Evolutionary conservation across 2,797 vertebrate species (phyloP), one percentile per base, ranked within the genome.

Genomic region (Amazonetta brasiliensis): DNA sequence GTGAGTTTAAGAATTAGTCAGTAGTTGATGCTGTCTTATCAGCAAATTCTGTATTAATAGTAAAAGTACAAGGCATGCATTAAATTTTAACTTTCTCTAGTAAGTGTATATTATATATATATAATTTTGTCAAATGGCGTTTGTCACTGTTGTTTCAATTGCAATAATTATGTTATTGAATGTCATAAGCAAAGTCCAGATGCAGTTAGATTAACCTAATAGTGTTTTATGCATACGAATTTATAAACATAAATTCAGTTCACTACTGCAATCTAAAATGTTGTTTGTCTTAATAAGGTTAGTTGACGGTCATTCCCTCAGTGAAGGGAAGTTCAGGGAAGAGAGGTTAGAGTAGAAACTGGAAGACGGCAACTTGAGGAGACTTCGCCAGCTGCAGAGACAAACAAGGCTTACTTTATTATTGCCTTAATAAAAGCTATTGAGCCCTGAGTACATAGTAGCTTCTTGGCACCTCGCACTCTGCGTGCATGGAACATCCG

Each of bases 401-500:
- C 90, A 97, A 98, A 98, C 98, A 98, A 98, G 94, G 97, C 98
- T 97, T 96, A 97, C 97, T 98, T 98, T 98, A 98, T 98, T 96
- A 98, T 97, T 98, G 97, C 98, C 95, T 98, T 97, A 97, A 97
- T 97, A 98, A 97, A 97, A 97, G 97, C 98, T 96, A 96, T 97
- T 98, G 97, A 98, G 96, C 95, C 84, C 87, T 73, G 95, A 94
- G 97, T 87, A 97, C 96, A 98, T 94, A 97, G 97, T 93, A 97
- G 97, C 94, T 98, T 95, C 97, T 97, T 97, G 97, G 97, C 94
- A 89, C 63, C 77, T 91, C 87, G 0, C 84, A 87, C 89, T 81
- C 92, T 71, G 68, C 17, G 94, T 71, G 87, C 87, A 4, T 55
- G 90, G 97, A 97, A 96, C 96, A 97, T 97, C 97, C 92, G 93